These are phyloP conservation scores for Hipparchia sbordonii DNA, from an alignment of 2,888 invertebrate genomes.

Conservation along the genomic window DNA sequence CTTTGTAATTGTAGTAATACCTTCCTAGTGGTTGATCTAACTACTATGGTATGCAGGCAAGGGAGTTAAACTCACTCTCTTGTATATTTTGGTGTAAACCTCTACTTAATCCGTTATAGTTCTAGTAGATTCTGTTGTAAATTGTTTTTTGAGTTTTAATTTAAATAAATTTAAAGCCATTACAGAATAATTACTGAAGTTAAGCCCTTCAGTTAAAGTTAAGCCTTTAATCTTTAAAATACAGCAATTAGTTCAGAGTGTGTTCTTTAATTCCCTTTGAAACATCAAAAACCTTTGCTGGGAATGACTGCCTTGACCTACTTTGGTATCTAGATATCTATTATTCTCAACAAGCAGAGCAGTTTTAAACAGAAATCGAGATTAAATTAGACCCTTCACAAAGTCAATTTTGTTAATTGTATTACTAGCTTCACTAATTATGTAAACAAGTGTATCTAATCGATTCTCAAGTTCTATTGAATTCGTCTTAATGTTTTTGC, in stretches of 20 bases:
- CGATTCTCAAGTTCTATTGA: conserved; percentile 1
- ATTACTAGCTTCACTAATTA: conserved; percentile 16
- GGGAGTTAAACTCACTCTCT: too few relatives aligned
- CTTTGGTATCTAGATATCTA: neutral
- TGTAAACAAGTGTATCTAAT: conserved; percentile 9
- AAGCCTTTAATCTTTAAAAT: neutral
- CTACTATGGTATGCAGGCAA: too few relatives aligned
- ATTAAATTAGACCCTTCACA: conserved; percentile 11
- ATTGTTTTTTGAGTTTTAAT: too few relatives aligned
- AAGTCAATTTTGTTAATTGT: conserved; percentile 13
- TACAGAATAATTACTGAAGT: neutral
- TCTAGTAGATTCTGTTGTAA: too few relatives aligned
- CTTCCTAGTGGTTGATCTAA: too few relatives aligned
- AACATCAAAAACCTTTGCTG: conserved; percentile 10
- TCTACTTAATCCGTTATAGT: too few relatives aligned
- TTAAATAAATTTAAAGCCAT: too few relatives aligned
- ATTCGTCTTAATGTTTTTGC: neutral
- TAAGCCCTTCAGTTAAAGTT: neutral
- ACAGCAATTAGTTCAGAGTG: conserved; percentile 1
- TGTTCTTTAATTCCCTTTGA: conserved; percentile 14
- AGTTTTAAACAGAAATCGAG: neutral
- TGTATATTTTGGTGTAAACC: too few relatives aligned
- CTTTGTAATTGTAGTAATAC: too few relatives aligned
- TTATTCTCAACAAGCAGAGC: neutral
- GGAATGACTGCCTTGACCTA: conserved; percentile 10